These are phyloP conservation scores for Siderastrea siderea DNA, from an alignment of 92 coral and sea anemone genomes.

Conservation along the genomic window DNA sequence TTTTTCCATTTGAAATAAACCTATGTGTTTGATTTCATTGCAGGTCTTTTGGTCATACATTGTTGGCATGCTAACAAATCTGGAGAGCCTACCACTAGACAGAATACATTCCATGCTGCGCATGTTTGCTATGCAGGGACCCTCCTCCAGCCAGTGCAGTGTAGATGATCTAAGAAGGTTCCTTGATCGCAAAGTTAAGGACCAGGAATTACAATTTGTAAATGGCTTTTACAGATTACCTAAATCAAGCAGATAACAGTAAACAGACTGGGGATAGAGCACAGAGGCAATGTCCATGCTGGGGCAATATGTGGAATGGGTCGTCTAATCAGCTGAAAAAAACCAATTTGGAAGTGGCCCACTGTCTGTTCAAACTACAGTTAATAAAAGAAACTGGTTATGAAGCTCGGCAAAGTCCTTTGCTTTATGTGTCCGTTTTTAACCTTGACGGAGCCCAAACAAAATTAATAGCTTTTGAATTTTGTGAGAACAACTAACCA, in stretches of 20 bases:
- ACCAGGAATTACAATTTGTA: conserved; percentile 93
- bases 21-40: neutral
- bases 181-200: conserved; percentile 96
- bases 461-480: too few species aligned
- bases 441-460: too few species aligned
- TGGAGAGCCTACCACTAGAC: conserved; percentile 96
- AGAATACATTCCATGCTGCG: conserved; percentile 98
- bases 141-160: conserved; percentile 93
- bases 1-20: neutral
- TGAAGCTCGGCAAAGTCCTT: too few species aligned
- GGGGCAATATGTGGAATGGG: too few species aligned
- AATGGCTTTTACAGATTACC: conserved; percentile 97
- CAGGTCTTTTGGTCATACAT: conserved; percentile 99
- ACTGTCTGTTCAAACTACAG: too few species aligned
- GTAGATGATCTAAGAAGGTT: conserved; percentile 94
- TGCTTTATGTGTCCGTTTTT: too few species aligned
- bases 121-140: conserved; percentile 99
- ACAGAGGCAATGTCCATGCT: too few species aligned
- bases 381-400: too few species aligned
- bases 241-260: conserved; percentile 81
- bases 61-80: conserved; percentile 99
- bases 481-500: too few species aligned
- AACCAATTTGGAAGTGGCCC: too few species aligned
- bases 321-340: too few species aligned
- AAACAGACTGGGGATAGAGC: too few species aligned